Evolutionary conservation across 2,888 invertebrate genomes (phyloP), one percentile per base, ranked within the genome.

Genomic region (Lysandra coridon): DNA sequence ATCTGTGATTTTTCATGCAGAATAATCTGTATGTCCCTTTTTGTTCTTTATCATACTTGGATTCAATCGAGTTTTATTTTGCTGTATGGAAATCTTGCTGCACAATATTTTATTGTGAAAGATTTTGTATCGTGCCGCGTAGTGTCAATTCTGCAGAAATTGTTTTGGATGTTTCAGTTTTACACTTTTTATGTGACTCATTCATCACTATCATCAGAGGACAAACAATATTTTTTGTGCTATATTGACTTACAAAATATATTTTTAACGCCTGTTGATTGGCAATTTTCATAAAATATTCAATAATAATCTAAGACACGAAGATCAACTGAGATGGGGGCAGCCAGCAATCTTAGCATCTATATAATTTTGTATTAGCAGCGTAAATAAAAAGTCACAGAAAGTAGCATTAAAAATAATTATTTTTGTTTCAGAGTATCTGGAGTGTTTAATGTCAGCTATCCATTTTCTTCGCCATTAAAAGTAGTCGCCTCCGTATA

Each of bases 401-500:
- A 78, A 40, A 53, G 73, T 73, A 78, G 44, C 17, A 73, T 73
- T 57, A 78, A 78, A 78, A 78, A 78, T 73, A 78, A 79, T 79
- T 79, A 79, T 74, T 62, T 79, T 73, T 73, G 73, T 78, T 73
- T 40, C 73, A 79, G 57, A 74, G 60, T 79, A 57, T 74, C 74
- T 14, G 30, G 30, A 57, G 76, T 76, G 79, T 74, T 79, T 79
- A 79, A 79, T 79, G 79, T 79, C 60, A 30, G 79, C 79, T 79
- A 79, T 79, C 53, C 40, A 79, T 79, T 79, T 79, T 60, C 74
- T 40, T 74, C 57, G 60, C 79, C 79, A 73, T 79, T 74, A 79
- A 79, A 81, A 80, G 81, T 78, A 81, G 81, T 82, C 81, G 79
- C 82, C 64, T 82, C 81, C 80, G 81, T 81, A 81, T 78, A 79